Evolutionary conservation across 1,140 invertebrate species (phyloP), one percentile per base, ranked within the genome.

Genomic region (Elymnias hypermnestra): DNA sequence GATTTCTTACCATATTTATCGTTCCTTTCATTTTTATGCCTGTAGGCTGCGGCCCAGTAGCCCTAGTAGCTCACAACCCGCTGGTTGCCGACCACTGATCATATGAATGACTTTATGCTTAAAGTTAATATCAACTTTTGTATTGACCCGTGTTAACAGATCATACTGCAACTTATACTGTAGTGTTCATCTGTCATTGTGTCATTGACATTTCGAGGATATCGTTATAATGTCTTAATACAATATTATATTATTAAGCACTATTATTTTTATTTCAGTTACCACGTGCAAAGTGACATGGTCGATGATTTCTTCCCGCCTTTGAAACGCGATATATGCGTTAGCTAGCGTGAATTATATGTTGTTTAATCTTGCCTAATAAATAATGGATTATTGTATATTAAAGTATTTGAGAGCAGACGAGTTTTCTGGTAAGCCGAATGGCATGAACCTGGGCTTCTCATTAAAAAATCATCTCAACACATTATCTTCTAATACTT

Each of bases 261-360:
- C 9, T 23, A 23, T 21, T 19, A 35, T 83, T 88, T 83, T 77
- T 83, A 78, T 86, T 87, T 92, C 93, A 95, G 94, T 90, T 96
- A 96, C 90, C 89, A 92, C 88, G 93, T 93, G 90, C 94, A 95
- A 89, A 94, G 94, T 89, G 89, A 92, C 89, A 93, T 94, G 87
- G 93, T 95, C 88, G 94, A 95, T 92, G 94, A 95, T 85, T 92
- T 95, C 83, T 96, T 96, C 89, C 94, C 94, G 74, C 90, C 90
- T 77, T 77, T 92, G 77, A 86, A 73, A 67, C 57, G 62, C 58
- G 63, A 75, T 73, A 69, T 63, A 53, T 46, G 52, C 54, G 47
- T 76, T 63, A 75, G 59, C 66, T 79, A 75, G 60, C 58, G 57
- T 46, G 55, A 57, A 52, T 55, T 53, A 48, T 64, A 59, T 49